Conservation (phyloP, 2,113 vertebrate species). For the Ptilorrhoa leucosticta region DNA sequence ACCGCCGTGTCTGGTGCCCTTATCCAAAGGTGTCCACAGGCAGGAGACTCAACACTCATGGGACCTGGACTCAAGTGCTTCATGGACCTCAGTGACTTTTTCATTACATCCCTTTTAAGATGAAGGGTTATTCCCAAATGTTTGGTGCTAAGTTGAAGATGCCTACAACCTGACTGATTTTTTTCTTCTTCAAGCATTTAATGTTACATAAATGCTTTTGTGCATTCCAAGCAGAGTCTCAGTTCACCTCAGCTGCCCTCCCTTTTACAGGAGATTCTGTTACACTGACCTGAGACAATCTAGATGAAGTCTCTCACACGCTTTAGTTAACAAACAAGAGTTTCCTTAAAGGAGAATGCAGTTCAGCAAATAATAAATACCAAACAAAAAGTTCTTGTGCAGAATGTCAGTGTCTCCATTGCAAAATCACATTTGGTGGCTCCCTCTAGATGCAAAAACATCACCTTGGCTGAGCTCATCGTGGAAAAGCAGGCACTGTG, state of each 20-base stretch:
- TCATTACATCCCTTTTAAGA: not conserved
- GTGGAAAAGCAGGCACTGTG: not conserved
- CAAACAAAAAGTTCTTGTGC: not conserved
- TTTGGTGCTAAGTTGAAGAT: not conserved
- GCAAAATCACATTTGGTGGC: not conserved
- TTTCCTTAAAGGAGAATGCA: not conserved
- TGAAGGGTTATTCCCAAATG: not conserved
- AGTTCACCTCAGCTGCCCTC: not conserved
- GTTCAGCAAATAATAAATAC: not conserved
- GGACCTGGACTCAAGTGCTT: not conserved
- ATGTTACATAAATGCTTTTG: not conserved
- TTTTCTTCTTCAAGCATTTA: not conserved
- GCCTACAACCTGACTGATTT: not conserved
- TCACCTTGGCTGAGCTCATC: not conserved
- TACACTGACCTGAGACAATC: not conserved
- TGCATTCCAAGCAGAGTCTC: not conserved
- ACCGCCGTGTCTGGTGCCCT: not conserved
- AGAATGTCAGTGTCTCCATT: not conserved
- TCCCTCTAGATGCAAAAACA: not conserved
- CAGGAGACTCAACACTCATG: not conserved
- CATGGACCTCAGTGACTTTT: not conserved
- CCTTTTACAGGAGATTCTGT: not conserved
- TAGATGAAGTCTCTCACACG: not conserved
- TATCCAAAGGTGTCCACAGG: not conserved
- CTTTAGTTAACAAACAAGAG: not conserved